Evolutionary conservation across 2,113 vertebrate genomes (phyloP), one percentile per base, ranked within the genome.

Genomic region (Theristicus caerulescens): DNA sequence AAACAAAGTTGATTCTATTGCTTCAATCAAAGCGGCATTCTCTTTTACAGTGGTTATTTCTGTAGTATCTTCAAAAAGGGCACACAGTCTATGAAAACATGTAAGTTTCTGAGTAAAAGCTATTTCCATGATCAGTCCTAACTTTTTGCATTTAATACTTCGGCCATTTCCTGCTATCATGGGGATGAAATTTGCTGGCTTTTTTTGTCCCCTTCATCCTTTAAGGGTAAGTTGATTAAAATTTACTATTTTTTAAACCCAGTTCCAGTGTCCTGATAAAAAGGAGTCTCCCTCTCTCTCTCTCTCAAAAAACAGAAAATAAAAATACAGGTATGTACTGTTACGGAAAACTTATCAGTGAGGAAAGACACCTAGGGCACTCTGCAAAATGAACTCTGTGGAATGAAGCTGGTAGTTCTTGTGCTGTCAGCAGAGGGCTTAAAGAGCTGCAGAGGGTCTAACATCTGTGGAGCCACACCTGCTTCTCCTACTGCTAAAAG

Each of bases 41-140:
- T 97, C 93, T 93, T 97, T 97, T 96, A 95, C 97, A 98, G 97
- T 95, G 96, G 98, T 97, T 98, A 97, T 98, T 98, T 98, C 95
- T 97, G 96, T 96, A 97, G 83, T 97, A 93, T 97, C 97, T 98
- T 98, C 97, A 98, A 94, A 98, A 97, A 97, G 97, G 77, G 92
- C 94, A 96, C 27, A 71, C 6, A 88, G 95, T 94, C 96, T 96
- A 57, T 64, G 93, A 97, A 97, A 98, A 97, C 96, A 97, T 96
- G 85, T 95, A 91, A 88, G 92, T 82, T 95, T 97, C 73, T 72
- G 79, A 96, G 80, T 95, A 92, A 97, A 97, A 93, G 94, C 80
- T 88, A 69, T 93, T 97, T 97, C 71, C 84, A 87, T 61, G 79
- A 92, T 86, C 62, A 81, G 16, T 86, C 24, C 11, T 80, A 80